Base-by-base conservation (phyloP, 2,888 invertebrate species). In the Amiota minor region DNA sequence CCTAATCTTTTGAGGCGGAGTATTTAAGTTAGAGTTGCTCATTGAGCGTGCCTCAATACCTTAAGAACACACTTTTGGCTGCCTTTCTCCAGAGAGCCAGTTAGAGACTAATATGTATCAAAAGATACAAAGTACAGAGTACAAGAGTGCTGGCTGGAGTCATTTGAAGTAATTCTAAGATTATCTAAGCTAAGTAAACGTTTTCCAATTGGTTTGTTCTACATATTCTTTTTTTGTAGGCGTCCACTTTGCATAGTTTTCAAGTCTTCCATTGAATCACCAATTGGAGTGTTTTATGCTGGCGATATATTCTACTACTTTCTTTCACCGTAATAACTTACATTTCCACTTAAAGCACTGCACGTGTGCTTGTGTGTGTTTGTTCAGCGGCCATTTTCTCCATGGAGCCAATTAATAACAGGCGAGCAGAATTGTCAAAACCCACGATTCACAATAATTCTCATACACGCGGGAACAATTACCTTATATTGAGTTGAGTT, bases 21-120 rank as follows among this genome's bases (percentile, higher is more conserved):
- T 86, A 87, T 86, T 86, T 86, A 85, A 87, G 87, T 86, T 87
- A 85, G 86, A 86, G 87, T 87, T 83, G 80, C 79, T 81, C 79
- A 80, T 78, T 82, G 80, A 79, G 84, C 77, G 82, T 64, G 64
- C 45, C 35, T 35, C 45, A 12, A 35, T 35, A 20, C 46, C 1
- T 9, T 35, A 35, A 35, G 35, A 35, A 2, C 35, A n/a, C n/a
- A n/a, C 35, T 35, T 35, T 35, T 35, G 35, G 6, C 6, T 35
- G 35, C 2, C 35, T 35, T 35, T 35, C 35, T 35, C 35, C 35
- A 35, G 35, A 35, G 35, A 35, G 35, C 35, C 35, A 35, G 35
- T 35, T 35, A 35, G 6, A 35, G 35, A 35, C 35, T 35, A 1
- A 35, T 35, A 8, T 35, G 35, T 35, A 35, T 2, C 3, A 1